Percentiles rank a stretch among this genome's conserved stretches.
Conservation (phyloP, 1,140 invertebrate genomes). For the Choristoneura fumiferana region DNA sequence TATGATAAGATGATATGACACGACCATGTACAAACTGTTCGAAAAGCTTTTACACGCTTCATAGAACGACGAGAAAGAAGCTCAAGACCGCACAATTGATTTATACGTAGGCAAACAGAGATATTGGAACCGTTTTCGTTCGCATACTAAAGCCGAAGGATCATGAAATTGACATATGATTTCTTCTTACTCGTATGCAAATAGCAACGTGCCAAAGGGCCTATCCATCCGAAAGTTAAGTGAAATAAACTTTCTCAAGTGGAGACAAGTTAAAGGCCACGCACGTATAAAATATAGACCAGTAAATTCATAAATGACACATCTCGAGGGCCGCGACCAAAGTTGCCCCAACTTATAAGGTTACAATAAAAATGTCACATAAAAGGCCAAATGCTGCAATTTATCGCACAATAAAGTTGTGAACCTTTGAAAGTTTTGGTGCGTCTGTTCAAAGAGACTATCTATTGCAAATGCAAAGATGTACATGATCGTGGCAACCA, state of each 20-base stretch:
- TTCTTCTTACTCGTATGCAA: no score
- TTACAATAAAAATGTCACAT: constrained; percentile 46
- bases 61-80: no score
- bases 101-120: no score
- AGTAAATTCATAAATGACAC: constrained; percentile 53
- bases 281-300: constrained; percentile 35
- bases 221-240: constrained; percentile 32
- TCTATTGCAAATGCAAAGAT: constrained; percentile 8
- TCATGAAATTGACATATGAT: no score
- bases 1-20: no score
- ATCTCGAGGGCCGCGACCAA: constrained; percentile 34
- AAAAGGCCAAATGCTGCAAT: constrained; percentile 33
- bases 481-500: no score
- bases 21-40: no score
- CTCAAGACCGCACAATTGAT: no score
- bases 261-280: constrained; percentile 11
- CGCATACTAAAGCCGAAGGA: no score
- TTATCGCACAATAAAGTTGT: constrained; percentile 27
- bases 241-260: constrained; percentile 32
- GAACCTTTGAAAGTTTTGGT: background rate
- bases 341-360: constrained; percentile 46
- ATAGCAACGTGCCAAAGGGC: background rate
- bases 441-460: constrained; percentile 5
- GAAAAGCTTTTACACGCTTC: no score
- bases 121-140: no score